Base-by-base conservation (phyloP, 2,888 invertebrate genomes). In the Spialia ferax region DNA sequence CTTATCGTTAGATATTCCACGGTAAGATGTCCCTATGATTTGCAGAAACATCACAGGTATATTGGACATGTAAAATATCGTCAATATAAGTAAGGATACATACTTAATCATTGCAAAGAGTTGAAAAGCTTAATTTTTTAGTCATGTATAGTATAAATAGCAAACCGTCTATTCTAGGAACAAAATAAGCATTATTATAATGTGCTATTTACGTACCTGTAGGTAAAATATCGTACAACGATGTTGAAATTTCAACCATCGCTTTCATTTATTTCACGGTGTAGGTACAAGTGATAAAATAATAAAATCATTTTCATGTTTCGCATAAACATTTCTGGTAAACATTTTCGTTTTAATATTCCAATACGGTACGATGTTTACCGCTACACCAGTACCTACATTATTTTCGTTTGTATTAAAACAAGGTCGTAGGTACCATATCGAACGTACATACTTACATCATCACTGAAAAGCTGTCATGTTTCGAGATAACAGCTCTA, bases 401-500 rank as follows among this genome's bases (percentile, higher is more conserved):
- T 48, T 61, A 50, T 48, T 50, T 32, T 48, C 50, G 13, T 48
- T 50, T 50, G 61, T 22, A 32, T 32, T 60, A 26, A 60, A 23
- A 50, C 20, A 50, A 52, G 60, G 45, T 20, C 48, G 60, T 23
- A n/a, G n/a, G n/a, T n/a, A n/a, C 23, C 22, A 52, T 52, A 23
- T 52, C 52, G 52, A 52, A 48, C 45, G n/a, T 52, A 52, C 22
- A 52, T 52, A 52, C 52, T 52, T 52, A 52, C 23, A 26, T 54
- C 55, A 55, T 42, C 38, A 45, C 55, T 55, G 55, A 55, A 63
- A 63, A 55, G 63, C 55, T 63, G 63, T 29, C 63, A 63, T 45
- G 42, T 45, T 45, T 5, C 22, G 29, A 55, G 63, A 57, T 7
- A 22, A 57, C 35, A 23, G 15, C 22, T 42, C 55, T 20, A 20